These are phyloP conservation scores for Phrynosoma platyrhinos DNA, from an alignment of 2,113 vertebrate species.

Conservation along the genomic window DNA sequence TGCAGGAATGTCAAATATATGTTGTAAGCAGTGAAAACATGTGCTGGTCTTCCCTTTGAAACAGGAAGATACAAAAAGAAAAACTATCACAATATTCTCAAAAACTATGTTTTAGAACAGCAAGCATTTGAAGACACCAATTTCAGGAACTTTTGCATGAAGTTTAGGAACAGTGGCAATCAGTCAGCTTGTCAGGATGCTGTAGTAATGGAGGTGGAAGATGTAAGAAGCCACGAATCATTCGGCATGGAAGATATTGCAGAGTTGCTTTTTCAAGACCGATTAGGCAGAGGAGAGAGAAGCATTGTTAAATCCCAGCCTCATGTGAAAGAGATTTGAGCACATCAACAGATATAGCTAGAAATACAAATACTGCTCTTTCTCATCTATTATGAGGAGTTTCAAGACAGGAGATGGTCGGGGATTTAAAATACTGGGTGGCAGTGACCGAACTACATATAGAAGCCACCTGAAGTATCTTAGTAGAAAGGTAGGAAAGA, in stretches of 20 bases:
- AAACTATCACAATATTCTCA: background rate
- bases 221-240: background rate
- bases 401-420: accelerated
- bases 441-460: too few species aligned
- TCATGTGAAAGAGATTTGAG: background rate
- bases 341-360: background rate
- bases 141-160: background rate
- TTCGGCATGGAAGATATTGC: background rate
- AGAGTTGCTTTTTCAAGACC: background rate
- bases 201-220: accelerated
- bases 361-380: too few species aligned
- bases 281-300: background rate
- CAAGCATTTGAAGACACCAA: background rate
- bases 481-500: background rate
- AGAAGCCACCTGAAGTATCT: background rate
- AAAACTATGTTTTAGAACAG: background rate
- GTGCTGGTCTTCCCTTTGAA: background rate
- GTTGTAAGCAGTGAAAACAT: background rate
- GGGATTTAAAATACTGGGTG: background rate
- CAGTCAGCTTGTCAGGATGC: background rate
- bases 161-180: background rate
- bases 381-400: too few species aligned
- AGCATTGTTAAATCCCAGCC: background rate
- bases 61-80: background rate
- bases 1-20: background rate